These are phyloP conservation scores for Platycheirus rosarum DNA, from an alignment of 2,888 invertebrate species.

Conservation along the genomic window DNA sequence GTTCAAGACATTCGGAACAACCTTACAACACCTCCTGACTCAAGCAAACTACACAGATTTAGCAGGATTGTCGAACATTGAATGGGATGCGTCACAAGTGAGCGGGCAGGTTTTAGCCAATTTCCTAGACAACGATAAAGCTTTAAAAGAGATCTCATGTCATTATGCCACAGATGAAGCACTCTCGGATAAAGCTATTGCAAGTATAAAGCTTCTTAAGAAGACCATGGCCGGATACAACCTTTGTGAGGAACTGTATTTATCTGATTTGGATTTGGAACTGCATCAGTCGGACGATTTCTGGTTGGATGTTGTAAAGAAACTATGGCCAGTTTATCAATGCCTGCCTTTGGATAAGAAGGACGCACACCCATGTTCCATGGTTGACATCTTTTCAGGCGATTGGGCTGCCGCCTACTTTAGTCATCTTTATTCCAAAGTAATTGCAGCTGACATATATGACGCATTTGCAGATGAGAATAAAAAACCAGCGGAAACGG, in stretches of 20 bases:
- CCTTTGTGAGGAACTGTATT: conserved; percentile 91
- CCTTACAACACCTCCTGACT: conserved; percentile 93
- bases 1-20: conserved; percentile 94
- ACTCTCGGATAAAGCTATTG: conserved; percentile 86
- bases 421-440: conserved; percentile 91
- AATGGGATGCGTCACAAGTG: conserved; percentile 96
- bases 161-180: conserved; percentile 90
- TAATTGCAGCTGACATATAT: conserved; percentile 95
- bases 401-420: conserved; percentile 94
- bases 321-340: conserved; percentile 92
- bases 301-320: conserved; percentile 91
- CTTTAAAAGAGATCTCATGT: conserved; percentile 86
- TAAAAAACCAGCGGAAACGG: conserved; percentile 83
- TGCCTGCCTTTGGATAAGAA: conserved; percentile 89
- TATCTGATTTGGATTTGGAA: conserved; percentile 92
- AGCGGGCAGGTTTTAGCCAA: conserved; percentile 92
- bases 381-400: conserved; percentile 91
- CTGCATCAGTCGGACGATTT: conserved; percentile 89
- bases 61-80: conserved; percentile 92
- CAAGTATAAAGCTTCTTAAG: conserved; percentile 86
- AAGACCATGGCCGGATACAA: conserved; percentile 91
- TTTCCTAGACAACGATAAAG: conserved; percentile 88
- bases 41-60: conserved; percentile 92
- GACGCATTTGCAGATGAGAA: conserved; percentile 87
- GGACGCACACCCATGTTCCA: conserved; percentile 93